phyloP scores from a whole-genome alignment of 1,140 invertebrate genomes.

The Bursaphelenchus mucronatus region DNA sequence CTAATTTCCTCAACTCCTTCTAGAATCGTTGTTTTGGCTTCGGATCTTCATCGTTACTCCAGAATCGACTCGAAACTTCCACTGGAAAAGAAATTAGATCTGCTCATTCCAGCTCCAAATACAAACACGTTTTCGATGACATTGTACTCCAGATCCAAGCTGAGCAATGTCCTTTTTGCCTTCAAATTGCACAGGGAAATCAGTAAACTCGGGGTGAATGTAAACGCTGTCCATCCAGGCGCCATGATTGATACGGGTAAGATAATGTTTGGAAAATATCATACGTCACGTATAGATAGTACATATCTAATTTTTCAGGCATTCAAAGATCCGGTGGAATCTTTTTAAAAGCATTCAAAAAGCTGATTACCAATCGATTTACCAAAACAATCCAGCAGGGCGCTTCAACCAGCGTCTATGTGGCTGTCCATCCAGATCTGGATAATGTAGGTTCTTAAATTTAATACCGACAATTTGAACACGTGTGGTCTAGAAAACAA shows the following conservation, averaged over 20 bases:
- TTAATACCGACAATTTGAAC: too few relatives aligned
- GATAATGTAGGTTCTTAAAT: slow-evolving; percentile 9
- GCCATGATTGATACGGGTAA: slow-evolving; percentile 76
- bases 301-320: neutral
- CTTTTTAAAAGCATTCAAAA: slow-evolving; percentile 10
- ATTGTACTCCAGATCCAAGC: slow-evolving; percentile 83
- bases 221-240: slow-evolving; percentile 82
- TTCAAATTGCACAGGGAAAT: slow-evolving; percentile 73
- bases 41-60: too few relatives aligned
- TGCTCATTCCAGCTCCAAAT: too few relatives aligned
- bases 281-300: too few relatives aligned
- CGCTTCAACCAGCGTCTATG: slow-evolving; percentile 63
- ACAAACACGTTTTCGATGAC: slow-evolving; percentile 66
- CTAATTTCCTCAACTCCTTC: too few relatives aligned
- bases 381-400: slow-evolving; percentile 61
- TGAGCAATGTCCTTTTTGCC: slow-evolving; percentile 80
- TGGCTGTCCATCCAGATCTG: slow-evolving; percentile 43
- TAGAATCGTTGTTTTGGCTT: too few relatives aligned
- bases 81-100: too few relatives aligned
- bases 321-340: slow-evolving; percentile 5
- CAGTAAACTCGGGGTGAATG: slow-evolving; percentile 69
- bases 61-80: too few relatives aligned
- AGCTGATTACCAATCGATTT: slow-evolving; percentile 21
- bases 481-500: too few relatives aligned
- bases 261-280: neutral